Evolutionary conservation across 2,797 vertebrate species (phyloP), one percentile per base, ranked within the genome.

Genomic region (Heliangelus exortis): DNA sequence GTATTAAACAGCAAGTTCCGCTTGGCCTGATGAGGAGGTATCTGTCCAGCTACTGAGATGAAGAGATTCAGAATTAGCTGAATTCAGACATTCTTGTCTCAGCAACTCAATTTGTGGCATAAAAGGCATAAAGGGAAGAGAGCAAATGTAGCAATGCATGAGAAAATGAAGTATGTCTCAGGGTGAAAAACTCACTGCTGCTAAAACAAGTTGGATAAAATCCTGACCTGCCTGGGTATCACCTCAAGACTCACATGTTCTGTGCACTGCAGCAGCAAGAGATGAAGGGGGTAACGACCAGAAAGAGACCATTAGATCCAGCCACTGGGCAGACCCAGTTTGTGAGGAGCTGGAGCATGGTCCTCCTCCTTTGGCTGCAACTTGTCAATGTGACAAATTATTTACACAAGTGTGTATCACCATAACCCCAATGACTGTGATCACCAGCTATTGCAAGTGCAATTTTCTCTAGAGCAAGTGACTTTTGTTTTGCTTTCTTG

Each of bases 241-340:
- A 13, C 57, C 80, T 63, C 0, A 0, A 47, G 78, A 55, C 16
- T 9, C 34, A 3, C 1, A 0, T 1, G 45, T 2, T 55, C 62
- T 23, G 15, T 4, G 31, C 74, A 4, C 1, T 39, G 29, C 55
- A 21, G 12, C 0, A 51, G 34, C 5, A 45, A 34, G 68, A 69
- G 43, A 47, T 6, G 26, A 7, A 33, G 67, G 47, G 72, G 14
- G 58, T 43, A 11, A 68, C 18, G 66, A 50, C 6, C 48, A 65
- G 59, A 11, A 71, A 51, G 43, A 50, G n/a, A 15, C 45, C n/a
- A 14, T 0, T 0, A 12, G 12, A 34, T 48, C 61, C 54, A 18
- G 53, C 16, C 3, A 15, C 25, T 1, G 43, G 55, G 61, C 68
- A 88, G 81, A 50, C 4, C 19, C 26, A 1, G 1, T 1, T n/a